A percentile compares a stretch with the other conserved stretches of the same genome.
Evolutionary conservation across 2,888 invertebrate genomes (phyloP).

Genomic region (Eretmocerus hayati): DNA sequence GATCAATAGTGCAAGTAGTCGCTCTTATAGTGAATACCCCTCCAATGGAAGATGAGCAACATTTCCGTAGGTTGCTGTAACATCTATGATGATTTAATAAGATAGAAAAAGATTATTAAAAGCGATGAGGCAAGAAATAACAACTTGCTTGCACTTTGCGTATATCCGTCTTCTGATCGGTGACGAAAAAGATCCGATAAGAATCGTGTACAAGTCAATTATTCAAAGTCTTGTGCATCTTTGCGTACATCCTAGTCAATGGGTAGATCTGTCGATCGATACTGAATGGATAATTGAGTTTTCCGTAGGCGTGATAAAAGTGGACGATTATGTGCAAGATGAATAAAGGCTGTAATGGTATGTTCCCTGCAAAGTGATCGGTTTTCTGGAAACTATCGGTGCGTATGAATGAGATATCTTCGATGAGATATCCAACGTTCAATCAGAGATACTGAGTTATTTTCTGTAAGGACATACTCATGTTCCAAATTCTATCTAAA

Average conservation of each 20-base stretch:
- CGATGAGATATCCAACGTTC: no score
- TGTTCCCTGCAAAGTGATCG: neutral
- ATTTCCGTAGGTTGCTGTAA: conserved; percentile 10
- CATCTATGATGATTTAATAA: conserved; percentile 3
- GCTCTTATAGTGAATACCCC: conserved; percentile 21
- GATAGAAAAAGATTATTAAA: conserved; percentile 2
- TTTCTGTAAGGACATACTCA: no score
- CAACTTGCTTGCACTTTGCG: neutral
- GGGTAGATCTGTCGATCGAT: conserved; percentile 11
- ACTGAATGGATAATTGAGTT: conserved; percentile 9
- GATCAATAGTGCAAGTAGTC: no score
- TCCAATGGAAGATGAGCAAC: conserved; percentile 2
- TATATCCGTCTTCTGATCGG: neutral
- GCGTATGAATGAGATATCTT: no score
- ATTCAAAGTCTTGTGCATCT: neutral
- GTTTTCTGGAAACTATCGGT: no score
- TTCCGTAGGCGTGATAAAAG: conserved; percentile 11
- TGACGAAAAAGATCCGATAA: conserved; percentile 11
- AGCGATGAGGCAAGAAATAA: conserved; percentile 9
- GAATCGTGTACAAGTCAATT: conserved; percentile 4
- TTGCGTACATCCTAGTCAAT: neutral
- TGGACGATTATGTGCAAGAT: conserved; percentile 4
- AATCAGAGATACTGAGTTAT: no score
- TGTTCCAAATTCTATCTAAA: no score
- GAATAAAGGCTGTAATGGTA: conserved; percentile 10